phyloP scores from a whole-genome alignment of 1,140 invertebrate genomes.

The Paramacrobiotus metropolitanus region DNA sequence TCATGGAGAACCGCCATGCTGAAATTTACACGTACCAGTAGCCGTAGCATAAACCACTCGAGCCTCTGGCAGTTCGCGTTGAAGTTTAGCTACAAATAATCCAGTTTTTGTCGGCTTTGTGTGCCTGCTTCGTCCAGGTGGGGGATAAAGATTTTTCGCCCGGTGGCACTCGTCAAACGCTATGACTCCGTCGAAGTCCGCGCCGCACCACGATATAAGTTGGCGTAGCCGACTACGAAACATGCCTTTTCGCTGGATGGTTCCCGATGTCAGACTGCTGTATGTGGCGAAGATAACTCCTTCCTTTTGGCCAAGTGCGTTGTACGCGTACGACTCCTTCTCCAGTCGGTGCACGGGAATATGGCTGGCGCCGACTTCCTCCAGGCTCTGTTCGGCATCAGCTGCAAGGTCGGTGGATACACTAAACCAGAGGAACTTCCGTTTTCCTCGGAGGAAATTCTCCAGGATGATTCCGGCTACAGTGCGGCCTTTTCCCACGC shows the following conservation, averaged over 20 bases:
- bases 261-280: not conserved
- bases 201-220: constrained; percentile 84
- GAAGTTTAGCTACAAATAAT: constrained; percentile 21
- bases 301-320: not conserved
- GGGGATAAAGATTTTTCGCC: constrained; percentile 95
- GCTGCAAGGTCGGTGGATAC: constrained; percentile 96
- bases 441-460: constrained; percentile 77
- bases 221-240: constrained; percentile 84
- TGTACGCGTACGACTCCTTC: constrained; percentile 42
- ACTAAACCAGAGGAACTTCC: constrained; percentile 75
- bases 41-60: constrained; percentile 94
- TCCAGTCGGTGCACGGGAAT: constrained; percentile 71
- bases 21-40: too few species aligned
- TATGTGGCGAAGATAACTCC: not conserved
- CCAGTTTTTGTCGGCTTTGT: constrained; percentile 22
- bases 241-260: constrained; percentile 41
- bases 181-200: constrained; percentile 82
- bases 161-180: constrained; percentile 99
- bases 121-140: too few species aligned
- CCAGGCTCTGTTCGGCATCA: constrained; percentile 83
- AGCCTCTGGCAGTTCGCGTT: constrained; percentile 76
- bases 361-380: constrained; percentile 74
- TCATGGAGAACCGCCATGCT: too few species aligned
- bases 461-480: constrained; percentile 95
- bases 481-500: constrained; percentile 94